Conservation (phyloP, 2,797 vertebrate genomes). For the Acridotheres tristis region DNA sequence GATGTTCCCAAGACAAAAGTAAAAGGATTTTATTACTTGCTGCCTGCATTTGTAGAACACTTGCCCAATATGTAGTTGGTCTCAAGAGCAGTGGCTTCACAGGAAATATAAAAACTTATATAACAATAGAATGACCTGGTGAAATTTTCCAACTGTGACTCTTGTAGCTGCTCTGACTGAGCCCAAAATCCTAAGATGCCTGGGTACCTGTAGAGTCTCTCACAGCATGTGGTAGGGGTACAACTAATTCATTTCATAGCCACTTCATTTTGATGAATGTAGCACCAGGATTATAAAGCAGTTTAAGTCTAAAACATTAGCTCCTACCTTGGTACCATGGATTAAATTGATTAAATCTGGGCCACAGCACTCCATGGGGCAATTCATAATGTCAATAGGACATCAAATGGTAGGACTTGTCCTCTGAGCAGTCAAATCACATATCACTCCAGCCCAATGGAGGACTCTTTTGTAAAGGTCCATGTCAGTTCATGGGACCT, state of each 20-base stretch:
- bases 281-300: not conserved
- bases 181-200: not conserved
- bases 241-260: constrained; percentile 9
- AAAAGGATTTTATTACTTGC: not conserved
- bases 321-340: not conserved
- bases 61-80: not conserved
- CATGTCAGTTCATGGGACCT: not conserved
- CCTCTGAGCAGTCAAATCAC: not conserved
- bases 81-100: not conserved
- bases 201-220: not conserved
- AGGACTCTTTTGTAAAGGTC: not conserved
- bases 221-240: not conserved
- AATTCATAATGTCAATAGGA: constrained; percentile 2
- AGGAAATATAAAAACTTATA: not conserved
- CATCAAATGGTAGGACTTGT: not conserved
- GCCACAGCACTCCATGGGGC: not conserved
- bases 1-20: not conserved
- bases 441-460: not conserved
- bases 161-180: not conserved
- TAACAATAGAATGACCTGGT: not conserved
- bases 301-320: not conserved
- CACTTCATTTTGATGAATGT: not conserved
- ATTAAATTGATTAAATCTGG: constrained; percentile 7
- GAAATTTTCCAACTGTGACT: not conserved
- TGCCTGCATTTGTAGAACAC: not conserved